A percentile compares a stretch with the other conserved stretches of the same genome.
Conservation (phyloP, 2,888 invertebrate species). For the Argyresthia albistria region DNA sequence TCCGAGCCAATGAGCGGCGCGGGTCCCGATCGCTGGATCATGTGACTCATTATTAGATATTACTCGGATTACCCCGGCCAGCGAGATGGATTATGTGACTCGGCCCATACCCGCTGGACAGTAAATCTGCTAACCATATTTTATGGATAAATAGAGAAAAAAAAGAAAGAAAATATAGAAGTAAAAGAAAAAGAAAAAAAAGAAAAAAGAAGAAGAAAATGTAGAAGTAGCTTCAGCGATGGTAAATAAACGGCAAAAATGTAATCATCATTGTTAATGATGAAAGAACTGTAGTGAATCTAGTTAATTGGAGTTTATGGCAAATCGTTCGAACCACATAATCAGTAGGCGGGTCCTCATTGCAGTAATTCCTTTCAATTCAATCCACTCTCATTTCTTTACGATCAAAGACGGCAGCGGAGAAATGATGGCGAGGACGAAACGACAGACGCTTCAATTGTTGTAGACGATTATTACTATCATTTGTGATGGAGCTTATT, state of each 20-base stretch:
- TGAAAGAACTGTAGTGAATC: no score
- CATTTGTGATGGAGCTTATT: neutral
- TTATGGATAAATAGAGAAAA: no score
- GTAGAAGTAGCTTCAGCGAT: no score
- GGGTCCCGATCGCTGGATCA: slow-evolving; percentile 45
- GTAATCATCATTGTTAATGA: no score
- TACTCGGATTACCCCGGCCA: slow-evolving; percentile 30
- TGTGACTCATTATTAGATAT: slow-evolving; percentile 52
- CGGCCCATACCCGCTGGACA: no score
- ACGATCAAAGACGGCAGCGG: slow-evolving; percentile 26
- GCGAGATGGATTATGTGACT: neutral
- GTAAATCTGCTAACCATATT: no score
- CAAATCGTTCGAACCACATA: neutral
- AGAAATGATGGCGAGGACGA: neutral
- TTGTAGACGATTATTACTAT: neutral
- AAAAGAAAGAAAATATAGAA: no score
- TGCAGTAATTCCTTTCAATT: slow-evolving; percentile 36
- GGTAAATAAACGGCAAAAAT: no score
- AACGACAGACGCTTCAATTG: neutral
- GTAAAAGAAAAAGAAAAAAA: no score
- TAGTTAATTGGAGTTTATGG: no score
- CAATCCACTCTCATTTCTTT: slow-evolving; percentile 34
- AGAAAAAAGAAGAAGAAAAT: no score
- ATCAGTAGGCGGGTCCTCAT: slow-evolving; percentile 17
- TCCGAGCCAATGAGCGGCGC: slow-evolving; percentile 59